Percentiles rank a stretch among this genome's conserved stretches.
Evolutionary conservation across 2,113 vertebrate genomes (phyloP).

Genomic region (Eonycteris spelaea): DNA sequence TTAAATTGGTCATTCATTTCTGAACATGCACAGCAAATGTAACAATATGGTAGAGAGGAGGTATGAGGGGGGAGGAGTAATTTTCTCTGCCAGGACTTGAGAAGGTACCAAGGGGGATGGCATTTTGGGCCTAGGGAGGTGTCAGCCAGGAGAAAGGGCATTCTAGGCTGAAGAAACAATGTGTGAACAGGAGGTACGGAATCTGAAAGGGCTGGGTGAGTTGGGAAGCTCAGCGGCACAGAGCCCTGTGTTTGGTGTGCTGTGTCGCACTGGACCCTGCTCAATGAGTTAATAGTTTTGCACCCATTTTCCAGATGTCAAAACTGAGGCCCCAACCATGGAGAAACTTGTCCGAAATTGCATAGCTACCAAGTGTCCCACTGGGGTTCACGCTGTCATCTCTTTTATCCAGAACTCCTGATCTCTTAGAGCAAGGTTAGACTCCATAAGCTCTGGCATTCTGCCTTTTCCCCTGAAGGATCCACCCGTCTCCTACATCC

Average conservation of each 20-base stretch:
- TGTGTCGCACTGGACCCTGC: rapidly evolving
- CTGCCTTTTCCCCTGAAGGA: neutral
- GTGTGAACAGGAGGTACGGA: neutral
- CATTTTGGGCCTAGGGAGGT: neutral
- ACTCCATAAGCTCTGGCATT: neutral
- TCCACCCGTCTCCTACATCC: neutral
- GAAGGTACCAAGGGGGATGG: too few relatives aligned
- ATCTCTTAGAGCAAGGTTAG: neutral
- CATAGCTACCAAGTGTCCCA: neutral
- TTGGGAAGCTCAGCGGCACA: rapidly evolving
- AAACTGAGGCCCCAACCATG: neutral
- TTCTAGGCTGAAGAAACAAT: neutral
- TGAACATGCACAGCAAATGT: neutral
- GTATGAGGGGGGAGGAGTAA: neutral
- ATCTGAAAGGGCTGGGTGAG: neutral
- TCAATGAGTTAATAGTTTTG: neutral
- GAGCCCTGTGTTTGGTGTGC: neutral
- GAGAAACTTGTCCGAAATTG: neutral
- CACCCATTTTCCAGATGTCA: neutral
- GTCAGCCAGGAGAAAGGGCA: neutral
- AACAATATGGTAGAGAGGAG: neutral
- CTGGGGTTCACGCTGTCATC: neutral
- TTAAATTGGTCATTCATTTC: neutral
- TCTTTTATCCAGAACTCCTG: neutral
- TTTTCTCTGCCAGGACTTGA: neutral